Evolutionary conservation across 1,140 invertebrate genomes (phyloP).

Genomic region (Zaprionus capensis): DNA sequence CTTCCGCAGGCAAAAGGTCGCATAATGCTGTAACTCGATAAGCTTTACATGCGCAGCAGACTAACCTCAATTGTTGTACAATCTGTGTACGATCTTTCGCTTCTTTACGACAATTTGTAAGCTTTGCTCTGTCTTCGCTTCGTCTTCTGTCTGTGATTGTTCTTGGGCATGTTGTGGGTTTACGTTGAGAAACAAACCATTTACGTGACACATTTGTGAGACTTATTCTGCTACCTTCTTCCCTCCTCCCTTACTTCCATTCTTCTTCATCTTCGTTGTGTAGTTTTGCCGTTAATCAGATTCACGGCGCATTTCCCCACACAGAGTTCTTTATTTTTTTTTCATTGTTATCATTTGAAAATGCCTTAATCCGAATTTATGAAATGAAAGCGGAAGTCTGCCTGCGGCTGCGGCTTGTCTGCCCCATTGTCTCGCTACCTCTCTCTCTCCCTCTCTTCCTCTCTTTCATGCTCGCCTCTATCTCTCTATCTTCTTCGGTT

Average conservation of each 20-base stretch:
- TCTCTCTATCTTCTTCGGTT: constrained; percentile 19
- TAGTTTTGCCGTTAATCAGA: constrained; percentile 74
- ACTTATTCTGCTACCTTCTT: constrained; percentile 21
- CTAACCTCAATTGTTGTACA: constrained; percentile 38
- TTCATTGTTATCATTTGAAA: constrained; percentile 82
- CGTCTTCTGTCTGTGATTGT: constrained; percentile 29
- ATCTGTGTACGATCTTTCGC: constrained; percentile 20
- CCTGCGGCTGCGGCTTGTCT: constrained; percentile 65
- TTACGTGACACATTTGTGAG: constrained; percentile 73
- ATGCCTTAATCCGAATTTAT: constrained; percentile 83
- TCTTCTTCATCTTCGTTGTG: constrained; percentile 30
- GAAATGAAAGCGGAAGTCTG: constrained; percentile 79
- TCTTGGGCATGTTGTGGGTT: constrained; percentile 49
- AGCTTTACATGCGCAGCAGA: constrained; percentile 19
- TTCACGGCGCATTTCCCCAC: constrained; percentile 73
- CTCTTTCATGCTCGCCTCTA: constrained; percentile 21
- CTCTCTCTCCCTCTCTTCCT: constrained; percentile 10
- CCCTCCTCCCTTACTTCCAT: constrained; percentile 1
- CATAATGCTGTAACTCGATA: constrained; percentile 30
- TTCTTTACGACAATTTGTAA: constrained; percentile 33
- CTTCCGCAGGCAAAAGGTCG: constrained; percentile 31
- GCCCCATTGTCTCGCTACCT: constrained; percentile 58
- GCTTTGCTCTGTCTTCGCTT: constrained; percentile 23
- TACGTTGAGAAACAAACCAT: constrained; percentile 60
- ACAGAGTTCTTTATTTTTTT: constrained; percentile 46